phyloP scores from a whole-genome alignment of 2,797 vertebrate species.

The Tachyglossus aculeatus region DNA sequence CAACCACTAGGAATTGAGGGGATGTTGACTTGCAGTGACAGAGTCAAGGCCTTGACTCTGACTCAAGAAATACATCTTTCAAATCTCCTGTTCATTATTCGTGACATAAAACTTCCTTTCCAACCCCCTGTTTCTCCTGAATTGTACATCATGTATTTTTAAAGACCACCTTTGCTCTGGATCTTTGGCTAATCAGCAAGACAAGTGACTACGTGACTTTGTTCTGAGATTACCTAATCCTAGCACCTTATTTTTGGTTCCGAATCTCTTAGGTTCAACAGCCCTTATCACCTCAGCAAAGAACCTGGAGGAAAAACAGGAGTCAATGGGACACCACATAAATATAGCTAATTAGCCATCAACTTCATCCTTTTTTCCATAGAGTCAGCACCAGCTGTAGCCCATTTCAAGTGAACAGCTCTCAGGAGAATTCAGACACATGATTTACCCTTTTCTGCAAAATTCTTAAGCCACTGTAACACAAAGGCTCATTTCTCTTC shows the following conservation, averaged over 20 bases:
- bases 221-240: neutral
- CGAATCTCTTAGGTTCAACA: neutral
- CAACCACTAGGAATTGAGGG: too few species aligned
- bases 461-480: neutral
- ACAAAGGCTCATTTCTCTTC: neutral
- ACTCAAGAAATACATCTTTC: too few species aligned
- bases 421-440: neutral
- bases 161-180: too few species aligned
- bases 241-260: neutral
- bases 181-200: neutral
- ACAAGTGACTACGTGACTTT: neutral
- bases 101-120: too few species aligned
- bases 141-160: too few species aligned
- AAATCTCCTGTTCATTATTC: too few species aligned
- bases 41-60: too few species aligned
- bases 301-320: neutral
- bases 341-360: neutral
- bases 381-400: neutral
- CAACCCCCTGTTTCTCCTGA: too few species aligned
- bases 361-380: neutral
- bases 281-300: neutral
- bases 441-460: neutral
- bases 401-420: rapidly evolving
- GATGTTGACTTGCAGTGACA: too few species aligned
- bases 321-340: rapidly evolving